Percentiles rank a stretch among this genome's conserved stretches.
These are phyloP conservation scores for Acanthis flammea DNA, from an alignment of 2,797 vertebrate genomes.

Conservation along the genomic window DNA sequence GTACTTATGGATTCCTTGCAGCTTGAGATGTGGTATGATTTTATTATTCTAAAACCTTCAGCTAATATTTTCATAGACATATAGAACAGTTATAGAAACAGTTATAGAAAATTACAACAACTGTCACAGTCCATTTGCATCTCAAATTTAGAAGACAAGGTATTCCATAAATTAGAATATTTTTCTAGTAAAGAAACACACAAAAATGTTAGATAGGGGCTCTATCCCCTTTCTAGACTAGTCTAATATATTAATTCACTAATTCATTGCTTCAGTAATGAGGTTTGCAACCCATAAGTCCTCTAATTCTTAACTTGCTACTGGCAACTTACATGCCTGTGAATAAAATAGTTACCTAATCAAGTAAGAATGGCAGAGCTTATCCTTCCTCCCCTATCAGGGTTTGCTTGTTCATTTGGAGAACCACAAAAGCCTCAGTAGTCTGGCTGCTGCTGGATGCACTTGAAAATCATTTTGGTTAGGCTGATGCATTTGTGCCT, in stretches of 20 bases:
- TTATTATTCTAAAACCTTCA: background rate
- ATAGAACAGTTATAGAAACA: background rate
- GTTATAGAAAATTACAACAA: background rate
- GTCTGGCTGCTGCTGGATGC: background rate
- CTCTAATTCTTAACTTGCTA: background rate
- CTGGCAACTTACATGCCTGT: background rate
- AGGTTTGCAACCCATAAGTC: background rate
- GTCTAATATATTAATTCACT: background rate
- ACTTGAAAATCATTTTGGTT: background rate
- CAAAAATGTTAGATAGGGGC: background rate
- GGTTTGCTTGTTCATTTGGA: rapidly evolving
- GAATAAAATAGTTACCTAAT: background rate
- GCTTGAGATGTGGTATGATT: background rate
- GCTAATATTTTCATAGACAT: background rate
- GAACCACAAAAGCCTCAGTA: background rate
- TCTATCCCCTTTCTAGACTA: background rate
- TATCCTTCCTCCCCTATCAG: background rate
- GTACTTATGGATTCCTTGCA: background rate
- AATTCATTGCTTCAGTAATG: background rate
- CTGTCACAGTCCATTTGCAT: rapidly evolving
- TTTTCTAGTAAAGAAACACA: background rate
- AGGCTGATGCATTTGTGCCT: background rate
- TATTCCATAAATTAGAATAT: background rate
- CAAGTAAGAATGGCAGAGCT: background rate
- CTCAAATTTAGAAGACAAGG: background rate